phyloP scores from a whole-genome alignment of 2,113 vertebrate genomes.

The Psilopogon haemacephalus region DNA sequence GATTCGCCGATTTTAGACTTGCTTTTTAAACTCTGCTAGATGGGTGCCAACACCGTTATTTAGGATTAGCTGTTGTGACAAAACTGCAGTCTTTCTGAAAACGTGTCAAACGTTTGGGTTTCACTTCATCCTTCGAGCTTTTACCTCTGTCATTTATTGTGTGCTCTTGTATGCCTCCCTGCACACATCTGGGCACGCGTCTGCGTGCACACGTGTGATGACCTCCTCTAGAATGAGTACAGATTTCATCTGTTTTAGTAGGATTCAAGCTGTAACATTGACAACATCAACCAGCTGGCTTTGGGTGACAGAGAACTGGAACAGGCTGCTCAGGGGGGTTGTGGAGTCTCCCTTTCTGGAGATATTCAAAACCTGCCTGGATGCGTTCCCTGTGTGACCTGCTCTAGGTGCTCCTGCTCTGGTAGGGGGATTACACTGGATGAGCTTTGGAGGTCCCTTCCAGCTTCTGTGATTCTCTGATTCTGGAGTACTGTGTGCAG shows the following conservation, averaged over 20 bases:
- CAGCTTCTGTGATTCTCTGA: no score
- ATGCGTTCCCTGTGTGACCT: no score
- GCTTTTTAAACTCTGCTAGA: neutral
- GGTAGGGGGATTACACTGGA: no score
- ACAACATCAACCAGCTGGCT: neutral
- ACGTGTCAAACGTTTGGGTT: accelerated
- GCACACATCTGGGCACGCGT: no score
- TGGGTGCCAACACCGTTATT: accelerated
- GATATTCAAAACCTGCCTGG: no score
- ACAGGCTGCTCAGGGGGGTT: no score
- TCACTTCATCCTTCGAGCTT: neutral
- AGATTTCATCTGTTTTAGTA: neutral
- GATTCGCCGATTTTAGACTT: neutral
- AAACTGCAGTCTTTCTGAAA: neutral
- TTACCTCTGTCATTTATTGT: neutral
- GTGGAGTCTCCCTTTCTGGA: no score
- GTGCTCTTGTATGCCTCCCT: neutral
- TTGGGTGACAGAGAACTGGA: no score
- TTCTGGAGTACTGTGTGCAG: no score
- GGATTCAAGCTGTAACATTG: neutral
- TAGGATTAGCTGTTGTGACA: neutral
- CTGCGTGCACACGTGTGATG: neutral
- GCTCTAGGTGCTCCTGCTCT: no score
- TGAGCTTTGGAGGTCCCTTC: no score
- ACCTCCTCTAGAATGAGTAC: neutral